phyloP scores from a whole-genome alignment of 2,888 invertebrate species.

The Ganaspis brasiliensis region DNA sequence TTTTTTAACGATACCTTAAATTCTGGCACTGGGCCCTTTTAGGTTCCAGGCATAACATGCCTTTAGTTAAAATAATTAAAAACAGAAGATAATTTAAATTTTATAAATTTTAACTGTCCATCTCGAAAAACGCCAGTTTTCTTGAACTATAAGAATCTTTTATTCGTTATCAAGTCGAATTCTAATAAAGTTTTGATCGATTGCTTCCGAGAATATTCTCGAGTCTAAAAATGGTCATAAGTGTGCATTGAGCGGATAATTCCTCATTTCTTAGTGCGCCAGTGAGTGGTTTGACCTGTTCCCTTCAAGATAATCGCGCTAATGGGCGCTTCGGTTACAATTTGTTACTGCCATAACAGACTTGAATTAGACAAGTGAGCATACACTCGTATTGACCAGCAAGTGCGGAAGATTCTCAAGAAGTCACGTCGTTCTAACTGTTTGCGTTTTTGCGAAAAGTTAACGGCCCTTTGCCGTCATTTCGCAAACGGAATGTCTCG shows the following conservation, averaged over 20 bases:
- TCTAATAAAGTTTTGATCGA: slow-evolving; percentile 41
- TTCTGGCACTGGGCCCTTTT: too few relatives aligned
- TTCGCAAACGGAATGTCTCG: neutral
- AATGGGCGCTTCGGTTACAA: slow-evolving; percentile 44
- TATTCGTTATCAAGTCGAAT: slow-evolving; percentile 37
- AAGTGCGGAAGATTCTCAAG: slow-evolving; percentile 53
- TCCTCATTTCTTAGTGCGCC: slow-evolving; percentile 40
- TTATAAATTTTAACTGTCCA: too few relatives aligned
- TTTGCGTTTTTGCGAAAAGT: slow-evolving; percentile 75
- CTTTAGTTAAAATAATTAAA: too few relatives aligned
- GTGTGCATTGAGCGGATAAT: slow-evolving; percentile 42
- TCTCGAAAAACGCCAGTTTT: too few relatives aligned
- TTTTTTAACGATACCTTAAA: too few relatives aligned
- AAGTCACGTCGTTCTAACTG: slow-evolving; percentile 70
- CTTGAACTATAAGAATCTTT: too few relatives aligned
- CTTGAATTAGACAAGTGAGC: slow-evolving; percentile 40
- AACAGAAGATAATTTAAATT: too few relatives aligned
- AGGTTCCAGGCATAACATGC: too few relatives aligned
- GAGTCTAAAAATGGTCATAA: slow-evolving; percentile 51
- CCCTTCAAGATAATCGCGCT: slow-evolving; percentile 29
- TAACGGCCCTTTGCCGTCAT: slow-evolving; percentile 66
- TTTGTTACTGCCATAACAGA: slow-evolving; percentile 43
- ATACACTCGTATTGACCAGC: slow-evolving; percentile 17
- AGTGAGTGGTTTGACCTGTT: slow-evolving; percentile 42
- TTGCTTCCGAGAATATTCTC: slow-evolving; percentile 36